Conservation (phyloP, 2,888 invertebrate genomes). For the Drosophila heteroneura region DNA sequence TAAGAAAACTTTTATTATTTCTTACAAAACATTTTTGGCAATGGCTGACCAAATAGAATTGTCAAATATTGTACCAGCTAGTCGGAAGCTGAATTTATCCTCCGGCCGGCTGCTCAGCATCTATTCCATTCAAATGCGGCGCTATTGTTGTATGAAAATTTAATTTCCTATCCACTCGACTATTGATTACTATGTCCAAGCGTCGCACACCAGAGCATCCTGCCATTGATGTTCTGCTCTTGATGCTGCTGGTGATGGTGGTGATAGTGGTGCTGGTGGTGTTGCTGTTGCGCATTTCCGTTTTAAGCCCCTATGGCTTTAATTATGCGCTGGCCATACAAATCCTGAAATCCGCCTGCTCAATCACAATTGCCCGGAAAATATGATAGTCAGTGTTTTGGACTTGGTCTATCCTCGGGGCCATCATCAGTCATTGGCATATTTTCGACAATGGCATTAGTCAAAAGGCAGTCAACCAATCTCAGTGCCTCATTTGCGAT, state of each 20-base stretch:
- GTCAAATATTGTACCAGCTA: slow-evolving; percentile 20
- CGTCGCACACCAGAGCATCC: slow-evolving; percentile 47
- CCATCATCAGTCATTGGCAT: slow-evolving; percentile 73
- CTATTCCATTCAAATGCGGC: slow-evolving; percentile 7
- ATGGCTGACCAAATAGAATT: neutral
- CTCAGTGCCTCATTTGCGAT: slow-evolving; percentile 55
- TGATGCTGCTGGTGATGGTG: slow-evolving; percentile 8
- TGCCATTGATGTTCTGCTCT: slow-evolving; percentile 15
- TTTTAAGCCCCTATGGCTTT: slow-evolving; percentile 63
- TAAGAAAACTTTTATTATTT: neutral
- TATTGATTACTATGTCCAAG: slow-evolving; percentile 65
- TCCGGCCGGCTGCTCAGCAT: slow-evolving; percentile 8
- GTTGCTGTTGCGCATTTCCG: slow-evolving; percentile 63
- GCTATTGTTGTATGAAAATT: slow-evolving; percentile 59
- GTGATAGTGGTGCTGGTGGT: slow-evolving; percentile 27
- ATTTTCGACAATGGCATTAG: slow-evolving; percentile 77
- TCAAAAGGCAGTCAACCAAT: slow-evolving; percentile 50
- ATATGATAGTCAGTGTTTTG: slow-evolving; percentile 43
- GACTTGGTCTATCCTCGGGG: slow-evolving; percentile 39
- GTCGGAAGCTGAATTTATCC: neutral
- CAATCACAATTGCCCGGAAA: slow-evolving; percentile 56
- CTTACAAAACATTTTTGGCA: neutral
- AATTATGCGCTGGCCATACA: slow-evolving; percentile 63
- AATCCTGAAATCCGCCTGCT: slow-evolving; percentile 47
- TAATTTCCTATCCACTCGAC: slow-evolving; percentile 70